phyloP scores from a whole-genome alignment of 2,888 invertebrate genomes.

The Nephrotoma guestfalica region DNA sequence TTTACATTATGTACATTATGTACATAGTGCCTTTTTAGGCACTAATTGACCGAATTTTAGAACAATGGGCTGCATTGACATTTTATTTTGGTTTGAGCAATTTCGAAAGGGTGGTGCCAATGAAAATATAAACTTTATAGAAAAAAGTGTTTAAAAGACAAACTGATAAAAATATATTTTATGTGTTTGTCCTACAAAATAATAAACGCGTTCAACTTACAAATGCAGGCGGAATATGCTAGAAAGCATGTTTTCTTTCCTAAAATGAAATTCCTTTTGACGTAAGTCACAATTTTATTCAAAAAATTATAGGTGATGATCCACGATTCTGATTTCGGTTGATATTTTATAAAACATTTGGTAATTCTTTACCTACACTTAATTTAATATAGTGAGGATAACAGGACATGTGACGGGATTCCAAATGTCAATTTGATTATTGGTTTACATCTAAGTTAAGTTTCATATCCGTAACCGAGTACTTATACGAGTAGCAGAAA shows the following conservation, averaged over 20 bases:
- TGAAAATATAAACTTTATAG: background rate
- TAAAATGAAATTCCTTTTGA: background rate
- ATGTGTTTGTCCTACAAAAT: background rate
- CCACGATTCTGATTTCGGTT: too few relatives aligned
- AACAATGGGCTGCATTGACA: background rate
- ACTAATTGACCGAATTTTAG: background rate
- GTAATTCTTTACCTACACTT: too few relatives aligned
- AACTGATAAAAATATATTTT: background rate
- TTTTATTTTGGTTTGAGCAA: background rate
- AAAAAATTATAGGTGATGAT: too few relatives aligned
- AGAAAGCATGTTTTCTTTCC: background rate
- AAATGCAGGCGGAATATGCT: background rate
- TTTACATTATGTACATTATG: background rate
- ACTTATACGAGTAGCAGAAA: too few relatives aligned
- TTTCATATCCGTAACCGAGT: too few relatives aligned
- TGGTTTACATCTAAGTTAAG: too few relatives aligned
- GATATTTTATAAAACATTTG: too few relatives aligned
- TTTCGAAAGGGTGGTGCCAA: background rate
- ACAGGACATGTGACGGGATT: too few relatives aligned
- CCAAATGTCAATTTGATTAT: too few relatives aligned
- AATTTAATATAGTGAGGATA: too few relatives aligned
- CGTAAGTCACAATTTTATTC: background rate
- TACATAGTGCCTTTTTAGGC: too few relatives aligned
- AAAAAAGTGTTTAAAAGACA: background rate
- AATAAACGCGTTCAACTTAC: background rate